Evolutionary conservation across 2,888 invertebrate genomes (phyloP), one percentile per base, ranked within the genome.

Genomic region (Drosophila nr. perissopoda): DNA sequence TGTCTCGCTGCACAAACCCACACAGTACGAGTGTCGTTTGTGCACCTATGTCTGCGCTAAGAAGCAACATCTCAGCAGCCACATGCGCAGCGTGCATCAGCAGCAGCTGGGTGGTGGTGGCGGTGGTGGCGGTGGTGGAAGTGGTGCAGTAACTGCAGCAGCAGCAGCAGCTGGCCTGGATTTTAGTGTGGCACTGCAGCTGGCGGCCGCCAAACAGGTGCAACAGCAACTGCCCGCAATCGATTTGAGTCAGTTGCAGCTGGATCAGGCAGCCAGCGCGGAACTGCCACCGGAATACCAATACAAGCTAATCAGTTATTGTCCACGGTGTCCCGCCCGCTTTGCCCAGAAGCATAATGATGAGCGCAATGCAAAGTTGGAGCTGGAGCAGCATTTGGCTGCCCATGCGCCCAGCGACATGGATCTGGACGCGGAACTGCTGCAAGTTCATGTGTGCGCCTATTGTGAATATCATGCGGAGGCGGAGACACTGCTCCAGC

Each of bases 41-140:
- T 98, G 98, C 92, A 96, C 96, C 78, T 97, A 97, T 91, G 97
- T 97, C 89, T 97, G 97, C 11, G 96, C 96, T 64, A 96, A 96
- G 90, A 94, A 96, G 76, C 96, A 97, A 85, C 94, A 97, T 46
- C 94, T 98, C n/a, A 96, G 96, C 90, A 97, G 97, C 84, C 98
- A 98, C 92, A 94, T 96, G 92, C 95, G 96, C 86, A 96, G 97
- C 48, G 89, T 91, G 25, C 93, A 93, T 64, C 92, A 90, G 36
- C 91, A 88, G 66, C 84, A 84, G 60, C 57, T 70, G 40, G 31
- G 71, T 25, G 25, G 8, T 10, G 38, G 61, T 8, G 65, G 5
- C 3, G 42, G 42, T 21, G 13, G 13, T 34, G 25, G 7, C 3
- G 42, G 42, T 21, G 13, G 13, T 34, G 25, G 7, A 4, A 34